Percentiles rank a stretch among this genome's conserved stretches.
phyloP scores from a whole-genome alignment of 2,113 vertebrate species.

The Carollia perspicillata region DNA sequence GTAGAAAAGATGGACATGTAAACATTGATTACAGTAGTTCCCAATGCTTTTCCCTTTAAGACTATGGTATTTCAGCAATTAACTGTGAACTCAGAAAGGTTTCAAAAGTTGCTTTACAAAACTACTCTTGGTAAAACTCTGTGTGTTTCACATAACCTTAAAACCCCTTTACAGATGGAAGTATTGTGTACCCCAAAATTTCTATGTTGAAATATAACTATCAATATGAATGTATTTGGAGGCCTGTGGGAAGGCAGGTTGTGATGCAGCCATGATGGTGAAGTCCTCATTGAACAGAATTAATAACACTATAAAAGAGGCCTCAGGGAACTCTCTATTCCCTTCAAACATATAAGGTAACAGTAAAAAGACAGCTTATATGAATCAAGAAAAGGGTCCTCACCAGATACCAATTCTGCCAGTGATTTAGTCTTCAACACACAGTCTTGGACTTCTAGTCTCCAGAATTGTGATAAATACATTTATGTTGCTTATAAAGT shows the following conservation, averaged over 20 bases:
- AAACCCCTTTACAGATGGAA: background rate
- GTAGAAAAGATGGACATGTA: background rate
- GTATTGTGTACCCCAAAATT: background rate
- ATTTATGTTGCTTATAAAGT: background rate
- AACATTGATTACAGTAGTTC: background rate
- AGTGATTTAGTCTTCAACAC: background rate
- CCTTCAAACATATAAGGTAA: background rate
- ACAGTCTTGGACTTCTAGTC: too few species aligned
- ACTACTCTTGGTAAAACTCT: background rate
- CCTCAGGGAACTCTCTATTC: background rate
- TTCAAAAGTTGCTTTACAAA: background rate
- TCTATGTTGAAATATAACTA: background rate
- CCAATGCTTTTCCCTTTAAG: background rate
- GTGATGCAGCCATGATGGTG: background rate
- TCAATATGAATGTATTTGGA: background rate
- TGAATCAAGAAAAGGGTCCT: background rate
- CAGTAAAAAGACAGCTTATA: background rate
- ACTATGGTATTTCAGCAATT: background rate
- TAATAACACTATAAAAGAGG: background rate
- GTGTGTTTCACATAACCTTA: background rate
- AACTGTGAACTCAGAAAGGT: background rate
- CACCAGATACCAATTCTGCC: background rate
- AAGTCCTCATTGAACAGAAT: background rate
- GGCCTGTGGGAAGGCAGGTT: background rate
- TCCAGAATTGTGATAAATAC: background rate